These are phyloP conservation scores for Cylloceria caligata DNA, from an alignment of 2,888 invertebrate genomes.

Conservation along the genomic window DNA sequence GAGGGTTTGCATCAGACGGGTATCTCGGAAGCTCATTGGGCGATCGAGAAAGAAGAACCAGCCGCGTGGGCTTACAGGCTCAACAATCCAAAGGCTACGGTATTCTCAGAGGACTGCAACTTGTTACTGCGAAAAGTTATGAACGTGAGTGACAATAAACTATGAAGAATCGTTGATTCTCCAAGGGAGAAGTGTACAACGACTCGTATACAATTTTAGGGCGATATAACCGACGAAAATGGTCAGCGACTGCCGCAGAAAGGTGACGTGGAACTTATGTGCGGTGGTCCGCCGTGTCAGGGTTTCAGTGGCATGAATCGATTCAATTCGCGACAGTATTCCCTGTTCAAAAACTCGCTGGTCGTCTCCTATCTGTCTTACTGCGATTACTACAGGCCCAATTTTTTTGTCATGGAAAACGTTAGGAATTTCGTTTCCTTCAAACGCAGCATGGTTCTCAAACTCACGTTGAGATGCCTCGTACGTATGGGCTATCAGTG, in stretches of 20 bases:
- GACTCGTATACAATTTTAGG: conserved; percentile 78
- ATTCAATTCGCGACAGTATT: conserved; percentile 93
- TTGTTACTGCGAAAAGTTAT: conserved; percentile 89
- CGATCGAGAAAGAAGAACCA: conserved; percentile 91
- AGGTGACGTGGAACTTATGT: conserved; percentile 93
- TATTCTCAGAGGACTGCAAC: conserved; percentile 94
- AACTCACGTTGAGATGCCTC: conserved; percentile 91
- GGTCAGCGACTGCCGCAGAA: conserved; percentile 89
- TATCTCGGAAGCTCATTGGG: conserved; percentile 91
- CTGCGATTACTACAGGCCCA: conserved; percentile 94
- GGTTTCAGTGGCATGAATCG: conserved; percentile 96
- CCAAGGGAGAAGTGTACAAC: neutral
- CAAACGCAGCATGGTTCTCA: conserved; percentile 92
- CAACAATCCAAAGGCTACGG: conserved; percentile 90
- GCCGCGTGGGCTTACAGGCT: conserved; percentile 92
- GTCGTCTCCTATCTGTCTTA: conserved; percentile 93
- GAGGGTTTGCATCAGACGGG: conserved; percentile 90
- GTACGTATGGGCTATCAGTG: conserved; percentile 95
- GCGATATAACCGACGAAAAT: conserved; percentile 85
- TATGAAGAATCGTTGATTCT: conserved; percentile 17
- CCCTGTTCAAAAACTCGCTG: conserved; percentile 93
- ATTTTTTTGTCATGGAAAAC: conserved; percentile 93
- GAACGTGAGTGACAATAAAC: conserved; percentile 84
- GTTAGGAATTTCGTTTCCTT: conserved; percentile 94
- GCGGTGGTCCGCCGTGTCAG: conserved; percentile 96